phyloP scores from a whole-genome alignment of 1,140 invertebrate genomes.

The Pararge aegeria region DNA sequence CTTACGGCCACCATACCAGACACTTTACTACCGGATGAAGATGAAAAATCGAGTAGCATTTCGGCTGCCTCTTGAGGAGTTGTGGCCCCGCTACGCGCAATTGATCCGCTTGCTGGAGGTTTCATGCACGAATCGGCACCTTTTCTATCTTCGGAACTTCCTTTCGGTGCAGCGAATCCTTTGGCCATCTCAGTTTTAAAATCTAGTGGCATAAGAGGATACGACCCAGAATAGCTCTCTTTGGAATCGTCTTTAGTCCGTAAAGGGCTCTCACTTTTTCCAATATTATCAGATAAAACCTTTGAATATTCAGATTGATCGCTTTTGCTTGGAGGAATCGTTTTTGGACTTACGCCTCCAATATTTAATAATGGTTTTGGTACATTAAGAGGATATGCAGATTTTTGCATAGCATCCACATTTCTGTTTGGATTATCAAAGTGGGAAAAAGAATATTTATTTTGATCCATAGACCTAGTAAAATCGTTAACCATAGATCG shows the following conservation, averaged over 20 bases:
- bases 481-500: constrained; percentile 72
- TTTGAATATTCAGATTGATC: constrained; percentile 64
- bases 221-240: constrained; percentile 53
- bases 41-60: constrained; percentile 83
- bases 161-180: constrained; percentile 67
- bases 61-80: constrained; percentile 82
- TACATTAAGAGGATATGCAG: constrained; percentile 65
- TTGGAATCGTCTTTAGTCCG: constrained; percentile 64
- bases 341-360: constrained; percentile 67
- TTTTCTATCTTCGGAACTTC: constrained; percentile 65
- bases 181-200: constrained; percentile 72
- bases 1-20: constrained; percentile 75
- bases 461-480: constrained; percentile 57
- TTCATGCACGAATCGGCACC: constrained; percentile 72
- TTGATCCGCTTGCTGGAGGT: constrained; percentile 61
- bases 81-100: constrained; percentile 65
- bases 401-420: constrained; percentile 60
- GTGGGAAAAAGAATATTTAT: constrained; percentile 66
- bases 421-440: constrained; percentile 58
- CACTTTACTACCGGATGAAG: constrained; percentile 78
- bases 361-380: constrained; percentile 70
- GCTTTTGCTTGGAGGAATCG: constrained; percentile 43
- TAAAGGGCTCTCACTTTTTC: constrained; percentile 62
- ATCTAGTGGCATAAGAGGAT: constrained; percentile 66
- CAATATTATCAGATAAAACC: constrained; percentile 57